Evolutionary conservation across 2,113 vertebrate species (phyloP), one percentile per base, ranked within the genome.

Genomic region (Furnarius figulus): DNA sequence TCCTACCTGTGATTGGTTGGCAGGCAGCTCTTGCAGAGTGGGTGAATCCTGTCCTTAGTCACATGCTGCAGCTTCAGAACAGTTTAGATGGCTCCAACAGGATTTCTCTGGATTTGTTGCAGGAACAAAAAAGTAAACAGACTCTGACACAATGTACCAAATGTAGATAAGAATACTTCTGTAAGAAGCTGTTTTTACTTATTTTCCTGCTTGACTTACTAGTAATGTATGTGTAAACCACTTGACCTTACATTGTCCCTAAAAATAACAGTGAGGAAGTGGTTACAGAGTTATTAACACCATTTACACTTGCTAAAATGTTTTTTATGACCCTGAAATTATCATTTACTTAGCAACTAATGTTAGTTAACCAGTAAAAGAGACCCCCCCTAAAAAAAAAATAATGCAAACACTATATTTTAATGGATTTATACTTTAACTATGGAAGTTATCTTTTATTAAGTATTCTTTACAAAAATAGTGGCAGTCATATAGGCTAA

Each of bases 221-320:
- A 61, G 49, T 42, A 70, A 55, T 76, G 15, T 24, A 65, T 22
- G 4, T 59, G 22, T 46, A 49, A 33, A 71, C 11, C 27, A 49
- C 40, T 35, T 90, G 70, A 81, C 24, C 74, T 58, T 23, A 46
- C 47, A 61, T 20, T 40, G 49, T 61, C 62, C 50, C 84, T 86
- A 90, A 95, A 95, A 92, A 66, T 93, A 83, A 76, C 49, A 49
- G 35, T 12, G 27, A 86, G 84, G 90, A 97, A 94, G 91, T 94
- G 87, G 90, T 89, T 95, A 59, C 46, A 81, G 42, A 56, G 46
- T 72, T 81, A 53, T 35, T 93, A 42, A 31, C 59, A 85, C 42
- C 76, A 68, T 79, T 35, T 62, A 87, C 23, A 23, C 44, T 82
- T 72, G 49, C 40, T 76, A 42, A 87, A 85, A 53, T 89, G 46